Evolutionary conservation across 2,797 vertebrate genomes (phyloP).

Genomic region (Todus mexicanus): DNA sequence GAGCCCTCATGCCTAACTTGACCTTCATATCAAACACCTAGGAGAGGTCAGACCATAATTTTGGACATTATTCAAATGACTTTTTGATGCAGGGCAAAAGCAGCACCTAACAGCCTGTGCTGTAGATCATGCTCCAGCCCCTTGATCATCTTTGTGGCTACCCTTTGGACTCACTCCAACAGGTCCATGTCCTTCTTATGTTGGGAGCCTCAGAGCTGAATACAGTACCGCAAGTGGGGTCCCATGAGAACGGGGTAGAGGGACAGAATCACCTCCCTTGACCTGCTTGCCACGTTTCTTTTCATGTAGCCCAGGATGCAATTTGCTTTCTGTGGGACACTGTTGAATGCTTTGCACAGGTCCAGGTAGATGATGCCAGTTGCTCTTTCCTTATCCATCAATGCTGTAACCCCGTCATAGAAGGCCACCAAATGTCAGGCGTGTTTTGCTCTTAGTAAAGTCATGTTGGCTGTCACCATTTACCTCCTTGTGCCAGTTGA

Average conservation of each 20-base stretch:
- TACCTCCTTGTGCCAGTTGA: background rate
- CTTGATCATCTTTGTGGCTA: too few relatives aligned
- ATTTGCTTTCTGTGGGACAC: background rate
- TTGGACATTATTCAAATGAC: background rate
- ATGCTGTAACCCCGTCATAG: background rate
- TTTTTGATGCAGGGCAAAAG: background rate
- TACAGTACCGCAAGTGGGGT: too few relatives aligned
- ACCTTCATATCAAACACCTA: background rate
- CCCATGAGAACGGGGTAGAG: too few relatives aligned
- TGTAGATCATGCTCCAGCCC: background rate
- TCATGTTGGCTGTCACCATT: background rate
- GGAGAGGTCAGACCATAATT: background rate
- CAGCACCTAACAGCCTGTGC: background rate
- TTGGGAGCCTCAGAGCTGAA: too few relatives aligned
- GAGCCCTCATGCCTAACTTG: background rate
- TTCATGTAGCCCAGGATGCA: too few relatives aligned
- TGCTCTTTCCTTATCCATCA: background rate
- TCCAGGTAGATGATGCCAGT: background rate
- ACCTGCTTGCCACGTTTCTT: too few relatives aligned
- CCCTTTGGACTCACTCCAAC: too few relatives aligned
- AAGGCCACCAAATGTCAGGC: background rate
- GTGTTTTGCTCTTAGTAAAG: background rate
- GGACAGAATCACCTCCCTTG: too few relatives aligned
- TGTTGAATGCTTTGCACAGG: background rate
- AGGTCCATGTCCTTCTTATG: too few relatives aligned